Base-by-base conservation (phyloP, 1,140 invertebrate species). In the Caenorhabditis brenneri region DNA sequence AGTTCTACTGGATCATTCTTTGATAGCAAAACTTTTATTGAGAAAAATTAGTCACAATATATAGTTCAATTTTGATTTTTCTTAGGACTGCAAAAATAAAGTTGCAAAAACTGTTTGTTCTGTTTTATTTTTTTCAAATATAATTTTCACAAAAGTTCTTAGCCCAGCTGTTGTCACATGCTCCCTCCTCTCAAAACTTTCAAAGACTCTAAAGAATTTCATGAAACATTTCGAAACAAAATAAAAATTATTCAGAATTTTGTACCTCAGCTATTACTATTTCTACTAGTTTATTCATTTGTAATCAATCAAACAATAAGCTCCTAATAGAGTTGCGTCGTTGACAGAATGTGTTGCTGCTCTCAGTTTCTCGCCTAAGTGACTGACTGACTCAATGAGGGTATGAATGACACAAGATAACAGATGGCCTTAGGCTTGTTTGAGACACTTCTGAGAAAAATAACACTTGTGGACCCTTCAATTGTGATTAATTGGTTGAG, bases 241-340 rank as follows among this genome's bases (percentile, higher is more conserved):
- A n/a, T n/a, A n/a, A n/a, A n/a, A 42, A 42, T 42, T 42, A 6
- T 12, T 6, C 6, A 2, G 19, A 51, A n/a, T 10, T 27, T 55
- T 27, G 9, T 55, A 55, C 24, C 24, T 27, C 22, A 55, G 27
- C 53, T 27, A 22, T 15, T 46, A 46, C 36, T 22, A 39, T n/a
- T n/a, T n/a, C 65, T 74, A 74, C 65, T 74, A 24, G 0, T n/a
- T 5, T 33, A 74, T 74, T 74, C 65, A 74, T 74, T 74, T 74
- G 36, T 74, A 74, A 74, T 74, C 65, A 74, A 74, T 74, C 65
- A 74, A 74, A 74, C 65, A 74, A 74, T 74, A 74, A 74, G 65
- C 65, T n/a, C 36, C 24, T 74, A 74, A 74, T 74, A 74, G 65
- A 42, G 65, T 42, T 74, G 36, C 36, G 36, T 39, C 36, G 19